Base-by-base conservation (phyloP, 2,797 vertebrate species). In the Cuculus canorus region DNA sequence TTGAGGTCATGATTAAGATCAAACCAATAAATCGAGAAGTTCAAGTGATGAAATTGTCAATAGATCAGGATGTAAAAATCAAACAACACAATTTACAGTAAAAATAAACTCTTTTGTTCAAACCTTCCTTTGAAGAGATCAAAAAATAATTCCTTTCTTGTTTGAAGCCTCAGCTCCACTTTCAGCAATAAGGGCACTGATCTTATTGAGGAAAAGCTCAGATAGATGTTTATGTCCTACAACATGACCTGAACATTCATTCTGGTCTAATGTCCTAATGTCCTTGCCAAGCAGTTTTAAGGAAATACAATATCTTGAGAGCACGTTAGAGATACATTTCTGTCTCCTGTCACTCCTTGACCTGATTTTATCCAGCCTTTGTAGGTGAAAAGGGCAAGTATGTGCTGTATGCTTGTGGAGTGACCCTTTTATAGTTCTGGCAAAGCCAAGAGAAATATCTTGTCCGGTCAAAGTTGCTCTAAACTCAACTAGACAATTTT, bases 1-100 rank as follows among this genome's bases (percentile, higher is more conserved):
- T 73, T 70, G 86, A 96, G 88, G 81, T 94, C 59, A 57, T 21
- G 41, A 81, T 48, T 61, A 89, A 89, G 86, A 82, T 48, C 47
- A 89, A 91, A 87, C 23, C 27, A 82, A 87, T 70, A 82, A 70
- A 93, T 90, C 39, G 80, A 64, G 30, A 94, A 12, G 43, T 72
- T 90, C 50, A 86, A 82, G 33, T 52, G 68, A 91, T 63, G 33
- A 88, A 91, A 89, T 60, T 2, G 1, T 69, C 63, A 54, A 63
- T 2, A 89, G 19, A 59, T 73, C 35, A 77, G 30, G 21, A 86
- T 33, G 11, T 25, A 79, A 92, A 92, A 88, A 32, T 48, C 17
- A 82, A 91, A 50, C 18, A 81, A 30, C 10, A 65, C 1, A 15
- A 52, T 70, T 48, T 35, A 45, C 7, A 59, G 13, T 39, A 66